These are phyloP conservation scores for Percopsis transmontana DNA, from an alignment of 2,113 vertebrate genomes.

Conservation along the genomic window DNA sequence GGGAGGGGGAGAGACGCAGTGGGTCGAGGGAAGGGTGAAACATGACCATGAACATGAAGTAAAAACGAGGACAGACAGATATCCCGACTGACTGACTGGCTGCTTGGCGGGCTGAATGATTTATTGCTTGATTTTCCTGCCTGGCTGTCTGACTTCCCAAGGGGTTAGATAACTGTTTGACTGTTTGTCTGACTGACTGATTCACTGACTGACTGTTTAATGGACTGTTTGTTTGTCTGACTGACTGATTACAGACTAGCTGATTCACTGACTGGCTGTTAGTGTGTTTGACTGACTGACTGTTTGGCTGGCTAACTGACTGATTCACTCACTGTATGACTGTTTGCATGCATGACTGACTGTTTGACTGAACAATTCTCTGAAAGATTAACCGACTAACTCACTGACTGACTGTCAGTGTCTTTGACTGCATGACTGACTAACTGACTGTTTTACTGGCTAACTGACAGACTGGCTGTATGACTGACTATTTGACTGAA, in stretches of 20 bases:
- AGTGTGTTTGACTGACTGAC: neutral
- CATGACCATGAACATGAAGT: no score
- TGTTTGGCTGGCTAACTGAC: slow-evolving; percentile 34
- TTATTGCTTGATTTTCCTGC: neutral
- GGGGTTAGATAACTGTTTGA: neutral
- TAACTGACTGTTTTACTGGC: neutral
- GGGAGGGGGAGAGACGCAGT: slow-evolving; percentile 3
- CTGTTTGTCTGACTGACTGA: neutral
- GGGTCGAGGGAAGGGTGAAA: neutral
- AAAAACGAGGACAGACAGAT: no score
- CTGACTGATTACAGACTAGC: no score
- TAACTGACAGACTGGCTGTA: neutral
- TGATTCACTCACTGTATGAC: slow-evolving; percentile 41
- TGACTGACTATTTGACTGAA: neutral
- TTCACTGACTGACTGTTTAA: slow-evolving; percentile 27
- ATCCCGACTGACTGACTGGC: neutral
- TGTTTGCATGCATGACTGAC: neutral
- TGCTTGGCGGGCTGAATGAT: neutral
- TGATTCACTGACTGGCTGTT: no score
- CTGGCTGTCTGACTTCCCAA: neutral
- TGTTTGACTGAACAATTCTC: no score
- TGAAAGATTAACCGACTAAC: neutral
- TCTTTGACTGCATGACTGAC: neutral
- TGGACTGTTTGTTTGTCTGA: neutral
- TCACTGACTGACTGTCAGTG: neutral